Percentiles rank a stretch among this genome's conserved stretches.
phyloP scores from a whole-genome alignment of 2,797 vertebrate species.

The Coreius guichenoti region DNA sequence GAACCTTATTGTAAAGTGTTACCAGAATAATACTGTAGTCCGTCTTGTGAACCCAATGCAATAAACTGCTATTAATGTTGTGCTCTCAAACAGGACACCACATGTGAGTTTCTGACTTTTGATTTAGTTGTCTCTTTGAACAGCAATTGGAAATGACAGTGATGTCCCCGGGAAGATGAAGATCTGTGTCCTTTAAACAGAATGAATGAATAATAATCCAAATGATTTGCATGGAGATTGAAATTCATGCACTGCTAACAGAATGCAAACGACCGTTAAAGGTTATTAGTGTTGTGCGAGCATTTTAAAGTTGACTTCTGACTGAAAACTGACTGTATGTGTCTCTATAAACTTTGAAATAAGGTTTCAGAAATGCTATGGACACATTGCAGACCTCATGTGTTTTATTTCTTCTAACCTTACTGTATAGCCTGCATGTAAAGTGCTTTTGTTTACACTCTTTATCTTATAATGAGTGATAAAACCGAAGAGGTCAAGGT shows the following conservation, averaged over 20 bases:
- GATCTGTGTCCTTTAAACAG: constrained; percentile 25
- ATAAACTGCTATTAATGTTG: constrained; percentile 17
- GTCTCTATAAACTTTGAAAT: neutral
- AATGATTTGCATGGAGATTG: constrained; percentile 20
- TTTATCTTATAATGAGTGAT: neutral
- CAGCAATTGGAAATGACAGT: constrained; percentile 25
- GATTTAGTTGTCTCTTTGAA: constrained; percentile 8
- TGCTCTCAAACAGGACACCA: neutral
- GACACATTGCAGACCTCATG: neutral
- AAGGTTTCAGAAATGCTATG: neutral
- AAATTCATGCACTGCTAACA: constrained; percentile 13
- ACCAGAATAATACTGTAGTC: neutral
- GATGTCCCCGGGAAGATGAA: constrained; percentile 21
- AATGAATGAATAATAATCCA: constrained; percentile 28
- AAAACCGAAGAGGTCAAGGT: neutral
- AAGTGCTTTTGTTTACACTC: neutral
- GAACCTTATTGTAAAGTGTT: too few relatives aligned
- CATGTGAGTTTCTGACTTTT: constrained; percentile 11
- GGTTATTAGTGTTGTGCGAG: neutral
- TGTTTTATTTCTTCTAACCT: neutral
- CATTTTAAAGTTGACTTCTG: constrained; percentile 4
- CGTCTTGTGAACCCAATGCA: neutral
- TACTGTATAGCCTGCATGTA: neutral
- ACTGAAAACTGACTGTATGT: neutral
- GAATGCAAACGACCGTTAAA: neutral